phyloP scores from a whole-genome alignment of 2,113 vertebrate species.

The Rana temporaria region DNA sequence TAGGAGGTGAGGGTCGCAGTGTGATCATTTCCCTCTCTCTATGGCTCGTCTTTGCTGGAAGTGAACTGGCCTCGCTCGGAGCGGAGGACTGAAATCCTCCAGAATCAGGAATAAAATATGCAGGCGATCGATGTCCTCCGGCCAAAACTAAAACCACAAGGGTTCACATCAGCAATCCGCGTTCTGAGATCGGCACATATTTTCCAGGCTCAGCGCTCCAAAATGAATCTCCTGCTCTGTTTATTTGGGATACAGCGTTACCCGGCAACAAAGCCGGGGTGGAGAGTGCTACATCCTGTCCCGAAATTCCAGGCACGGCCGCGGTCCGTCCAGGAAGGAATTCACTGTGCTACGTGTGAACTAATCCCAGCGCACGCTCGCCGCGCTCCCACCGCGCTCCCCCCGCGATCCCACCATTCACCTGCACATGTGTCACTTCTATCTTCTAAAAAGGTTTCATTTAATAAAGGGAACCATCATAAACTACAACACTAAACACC shows the following conservation, averaged over 20 bases:
- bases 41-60: too few species aligned
- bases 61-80: too few species aligned
- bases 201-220: constrained; percentile 13
- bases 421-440: not conserved
- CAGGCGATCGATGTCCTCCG: not conserved
- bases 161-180: not conserved
- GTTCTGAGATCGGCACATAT: not conserved
- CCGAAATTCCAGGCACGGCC: not conserved
- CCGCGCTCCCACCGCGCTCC: too few species aligned
- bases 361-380: not conserved
- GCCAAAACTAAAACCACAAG: not conserved
- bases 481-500: not conserved
- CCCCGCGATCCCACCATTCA: too few species aligned
- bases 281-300: constrained; percentile 24
- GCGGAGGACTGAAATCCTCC: not conserved
- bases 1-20: too few species aligned
- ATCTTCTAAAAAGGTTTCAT: too few species aligned
- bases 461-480: not conserved
- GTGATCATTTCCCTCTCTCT: too few species aligned
- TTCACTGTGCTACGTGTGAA: constrained; percentile 6
- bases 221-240: constrained; percentile 8
- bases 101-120: not conserved
- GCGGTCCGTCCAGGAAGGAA: not conserved
- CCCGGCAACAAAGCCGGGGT: not conserved
- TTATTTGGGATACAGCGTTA: constrained; percentile 8